These are phyloP conservation scores for Peromyscus nudipes DNA, from an alignment of 2,797 vertebrate genomes.

Conservation along the genomic window DNA sequence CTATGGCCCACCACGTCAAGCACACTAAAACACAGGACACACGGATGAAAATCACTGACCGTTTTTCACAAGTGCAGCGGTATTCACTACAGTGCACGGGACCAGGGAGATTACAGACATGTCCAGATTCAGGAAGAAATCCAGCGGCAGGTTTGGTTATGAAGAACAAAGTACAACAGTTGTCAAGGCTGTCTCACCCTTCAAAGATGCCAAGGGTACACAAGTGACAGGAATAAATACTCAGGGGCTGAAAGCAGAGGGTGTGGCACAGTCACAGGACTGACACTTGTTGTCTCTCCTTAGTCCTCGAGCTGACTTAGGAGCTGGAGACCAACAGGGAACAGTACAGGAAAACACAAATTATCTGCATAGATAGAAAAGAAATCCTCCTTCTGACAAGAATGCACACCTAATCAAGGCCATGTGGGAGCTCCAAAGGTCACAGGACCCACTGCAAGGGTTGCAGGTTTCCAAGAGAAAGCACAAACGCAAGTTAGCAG, in stretches of 20 bases:
- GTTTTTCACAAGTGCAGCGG: background rate
- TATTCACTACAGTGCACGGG: background rate
- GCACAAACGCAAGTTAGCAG: background rate
- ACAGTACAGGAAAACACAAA: background rate
- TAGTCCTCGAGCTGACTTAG: background rate
- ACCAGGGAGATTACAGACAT: background rate
- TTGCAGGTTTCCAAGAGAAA: background rate
- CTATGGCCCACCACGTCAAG: background rate
- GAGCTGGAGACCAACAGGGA: background rate
- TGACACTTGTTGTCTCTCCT: background rate
- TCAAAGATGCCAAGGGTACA: rapidly evolving
- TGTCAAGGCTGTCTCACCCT: background rate
- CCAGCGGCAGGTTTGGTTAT: background rate
- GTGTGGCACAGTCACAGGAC: background rate
- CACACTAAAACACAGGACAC: background rate
- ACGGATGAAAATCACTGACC: background rate
- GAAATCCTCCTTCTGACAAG: background rate
- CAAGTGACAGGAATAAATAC: background rate
- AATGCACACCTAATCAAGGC: background rate
- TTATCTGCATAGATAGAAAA: constrained; percentile 30
- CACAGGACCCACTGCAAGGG: background rate
- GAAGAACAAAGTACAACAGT: background rate
- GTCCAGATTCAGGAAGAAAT: background rate
- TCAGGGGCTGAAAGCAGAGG: background rate
- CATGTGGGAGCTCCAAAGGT: background rate